A percentile compares a stretch with the other conserved stretches of the same genome.
phyloP scores from a whole-genome alignment of 2,888 invertebrate species.

The Gastracanthus pulcherrimus region DNA sequence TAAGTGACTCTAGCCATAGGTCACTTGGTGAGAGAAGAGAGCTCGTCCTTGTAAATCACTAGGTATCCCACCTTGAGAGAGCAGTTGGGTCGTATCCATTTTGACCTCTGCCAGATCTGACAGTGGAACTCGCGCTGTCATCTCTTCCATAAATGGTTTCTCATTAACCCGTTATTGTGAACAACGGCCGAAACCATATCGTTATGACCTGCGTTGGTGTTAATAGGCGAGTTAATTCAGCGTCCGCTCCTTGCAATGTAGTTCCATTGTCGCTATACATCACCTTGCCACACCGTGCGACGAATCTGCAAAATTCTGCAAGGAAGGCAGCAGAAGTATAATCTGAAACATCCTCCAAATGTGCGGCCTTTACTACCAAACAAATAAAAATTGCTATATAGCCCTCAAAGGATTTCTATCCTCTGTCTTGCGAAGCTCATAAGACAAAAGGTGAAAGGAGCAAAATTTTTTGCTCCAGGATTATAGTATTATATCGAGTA shows the following conservation, averaged over 20 bases:
- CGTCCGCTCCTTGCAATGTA: constrained; percentile 35
- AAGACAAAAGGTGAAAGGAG: not conserved
- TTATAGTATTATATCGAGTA: not conserved
- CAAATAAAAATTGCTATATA: not conserved
- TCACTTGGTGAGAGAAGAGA: not conserved
- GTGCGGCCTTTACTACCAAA: not conserved
- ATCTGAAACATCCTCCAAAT: not conserved
- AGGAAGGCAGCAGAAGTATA: not conserved
- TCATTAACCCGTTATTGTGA: no score
- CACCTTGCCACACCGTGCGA: not conserved
- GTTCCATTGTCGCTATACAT: constrained; percentile 31
- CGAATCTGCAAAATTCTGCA: not conserved
- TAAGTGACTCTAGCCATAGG: not conserved
- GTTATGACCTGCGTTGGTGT: not conserved
- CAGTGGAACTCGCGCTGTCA: not conserved
- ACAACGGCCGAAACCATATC: not conserved
- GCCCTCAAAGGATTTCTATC: no score
- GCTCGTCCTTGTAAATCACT: not conserved
- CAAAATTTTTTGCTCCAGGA: not conserved
- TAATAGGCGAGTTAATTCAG: not conserved
- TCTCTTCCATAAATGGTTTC: not conserved
- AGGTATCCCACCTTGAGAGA: not conserved
- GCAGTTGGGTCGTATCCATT: not conserved
- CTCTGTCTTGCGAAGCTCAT: no score
- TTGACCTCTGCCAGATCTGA: not conserved